Evolutionary conservation across 2,888 invertebrate species (phyloP).

Genomic region (Osmoderma eremita): DNA sequence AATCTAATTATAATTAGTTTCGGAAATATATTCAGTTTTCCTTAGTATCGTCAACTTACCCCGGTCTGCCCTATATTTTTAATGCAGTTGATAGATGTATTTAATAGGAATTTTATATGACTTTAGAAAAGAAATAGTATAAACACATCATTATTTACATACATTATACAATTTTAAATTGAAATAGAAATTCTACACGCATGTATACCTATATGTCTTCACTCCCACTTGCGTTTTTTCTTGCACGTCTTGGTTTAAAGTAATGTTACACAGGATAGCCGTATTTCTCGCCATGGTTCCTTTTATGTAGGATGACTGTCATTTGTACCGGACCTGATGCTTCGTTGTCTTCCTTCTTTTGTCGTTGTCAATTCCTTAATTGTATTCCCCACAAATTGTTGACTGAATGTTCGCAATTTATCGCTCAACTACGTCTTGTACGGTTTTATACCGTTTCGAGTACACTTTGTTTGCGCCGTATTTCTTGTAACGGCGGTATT

Average conservation of each 20-base stretch:
- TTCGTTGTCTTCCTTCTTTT: constrained; percentile 37
- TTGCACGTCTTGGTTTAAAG: constrained; percentile 50
- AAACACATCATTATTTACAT: too few species aligned
- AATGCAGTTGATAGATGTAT: too few species aligned
- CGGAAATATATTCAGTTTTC: too few species aligned
- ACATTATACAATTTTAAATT: too few species aligned
- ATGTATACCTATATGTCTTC: neutral
- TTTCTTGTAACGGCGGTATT: constrained; percentile 20
- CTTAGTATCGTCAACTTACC: too few species aligned
- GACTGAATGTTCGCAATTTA: constrained; percentile 36
- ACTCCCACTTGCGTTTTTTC: constrained; percentile 46
- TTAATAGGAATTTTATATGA: too few species aligned
- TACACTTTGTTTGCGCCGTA: constrained; percentile 27
- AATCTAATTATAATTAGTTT: too few species aligned
- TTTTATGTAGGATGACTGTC: constrained; percentile 46
- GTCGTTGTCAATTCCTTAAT: constrained; percentile 43
- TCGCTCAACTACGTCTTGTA: constrained; percentile 28
- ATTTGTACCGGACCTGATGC: constrained; percentile 41
- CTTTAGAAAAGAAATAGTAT: too few species aligned
- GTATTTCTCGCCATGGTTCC: constrained; percentile 38
- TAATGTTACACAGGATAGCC: constrained; percentile 52
- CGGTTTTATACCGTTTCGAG: constrained; percentile 23
- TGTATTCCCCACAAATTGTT: constrained; percentile 41
- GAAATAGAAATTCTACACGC: too few species aligned
- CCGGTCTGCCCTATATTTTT: too few species aligned